phyloP scores from a whole-genome alignment of 2,888 invertebrate genomes.

The Nephrocerus scutellatus region DNA sequence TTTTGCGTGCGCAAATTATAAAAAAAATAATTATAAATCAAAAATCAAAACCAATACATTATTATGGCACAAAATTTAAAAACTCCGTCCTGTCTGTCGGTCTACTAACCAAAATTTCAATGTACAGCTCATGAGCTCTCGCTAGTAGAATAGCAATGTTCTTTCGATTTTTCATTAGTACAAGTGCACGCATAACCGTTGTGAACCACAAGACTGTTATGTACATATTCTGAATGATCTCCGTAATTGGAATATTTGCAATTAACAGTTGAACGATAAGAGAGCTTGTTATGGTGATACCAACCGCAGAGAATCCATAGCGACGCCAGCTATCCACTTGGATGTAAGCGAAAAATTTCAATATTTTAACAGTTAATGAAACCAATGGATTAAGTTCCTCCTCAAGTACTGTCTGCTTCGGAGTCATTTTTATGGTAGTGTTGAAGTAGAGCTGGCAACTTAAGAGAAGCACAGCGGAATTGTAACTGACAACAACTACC shows the following conservation, averaged over 20 bases:
- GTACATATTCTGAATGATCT: constrained; percentile 14
- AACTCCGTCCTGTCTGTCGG: too few relatives aligned
- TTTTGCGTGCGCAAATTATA: too few relatives aligned
- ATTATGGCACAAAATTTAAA: too few relatives aligned
- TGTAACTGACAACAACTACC: too few relatives aligned
- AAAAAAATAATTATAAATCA: too few relatives aligned
- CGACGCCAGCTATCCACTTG: constrained; percentile 18
- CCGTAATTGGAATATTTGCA: constrained; percentile 10
- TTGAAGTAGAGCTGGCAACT: too few relatives aligned
- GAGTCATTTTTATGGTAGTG: too few relatives aligned
- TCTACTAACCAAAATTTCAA: constrained; percentile 14
- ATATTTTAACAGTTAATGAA: constrained; percentile 17
- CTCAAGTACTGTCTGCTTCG: too few relatives aligned
- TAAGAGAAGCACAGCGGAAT: too few relatives aligned
- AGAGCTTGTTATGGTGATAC: constrained; percentile 9
- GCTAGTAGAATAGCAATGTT: constrained; percentile 12
- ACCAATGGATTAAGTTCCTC: too few relatives aligned
- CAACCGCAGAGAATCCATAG: constrained; percentile 6
- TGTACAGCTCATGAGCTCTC: constrained; percentile 14
- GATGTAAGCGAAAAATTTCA: constrained; percentile 17
- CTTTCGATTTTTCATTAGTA: constrained; percentile 14
- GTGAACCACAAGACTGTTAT: constrained; percentile 12
- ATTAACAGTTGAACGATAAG: constrained; percentile 9
- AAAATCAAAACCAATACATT: too few relatives aligned
- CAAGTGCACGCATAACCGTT: constrained; percentile 10